Base-by-base conservation (phyloP, 2,888 invertebrate species). In the Nysson spinosus region DNA sequence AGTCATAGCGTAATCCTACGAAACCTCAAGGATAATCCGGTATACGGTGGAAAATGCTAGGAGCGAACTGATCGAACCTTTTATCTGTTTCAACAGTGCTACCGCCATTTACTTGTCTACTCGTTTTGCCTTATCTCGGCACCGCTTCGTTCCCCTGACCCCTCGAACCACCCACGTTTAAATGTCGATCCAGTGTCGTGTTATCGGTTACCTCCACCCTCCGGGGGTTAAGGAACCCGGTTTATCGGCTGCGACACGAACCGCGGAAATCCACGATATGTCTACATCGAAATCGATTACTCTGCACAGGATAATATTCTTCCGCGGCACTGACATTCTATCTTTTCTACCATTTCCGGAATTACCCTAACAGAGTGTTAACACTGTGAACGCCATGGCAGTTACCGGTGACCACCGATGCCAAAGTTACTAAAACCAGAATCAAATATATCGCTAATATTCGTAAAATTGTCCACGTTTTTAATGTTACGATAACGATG, bases 11-110 rank as follows among this genome's bases (percentile, higher is more conserved):
- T 75, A 73, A 78, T 77, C 75, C 78, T 44, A 44, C 62, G 55
- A 72, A 73, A 74, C 64, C 68, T 70, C 63, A 32, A 40, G 75
- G 75, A 78, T 75, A 77, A 78, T 78, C 78, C 75, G 57, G 73
- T 66, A 60, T 61, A 62, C 28, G 63, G 50, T n/a, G 16, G 35
- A 37, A 44, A 57, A 39, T 16, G 57, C 4, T 14, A 20, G 40
- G 7, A 22, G 42, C 40, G 42, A 43, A 42, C 43, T 63, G 71
- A 74, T 74, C 75, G 75, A 75, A 75, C 61, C 73, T 73, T 75
- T 75, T 75, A 71, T 75, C 75, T 75, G 61, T 62, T 66, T 56
- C 75, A 52, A 40, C 52, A 37, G 34, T 54, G 43, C 51, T 47
- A 34, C 46, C 51, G 58, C 73, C 73, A 73, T 73, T 73, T 73